Percentiles rank a stretch among this genome's conserved stretches.
These are phyloP conservation scores for Drosophila dives DNA, from an alignment of 2,888 invertebrate genomes.

Conservation along the genomic window DNA sequence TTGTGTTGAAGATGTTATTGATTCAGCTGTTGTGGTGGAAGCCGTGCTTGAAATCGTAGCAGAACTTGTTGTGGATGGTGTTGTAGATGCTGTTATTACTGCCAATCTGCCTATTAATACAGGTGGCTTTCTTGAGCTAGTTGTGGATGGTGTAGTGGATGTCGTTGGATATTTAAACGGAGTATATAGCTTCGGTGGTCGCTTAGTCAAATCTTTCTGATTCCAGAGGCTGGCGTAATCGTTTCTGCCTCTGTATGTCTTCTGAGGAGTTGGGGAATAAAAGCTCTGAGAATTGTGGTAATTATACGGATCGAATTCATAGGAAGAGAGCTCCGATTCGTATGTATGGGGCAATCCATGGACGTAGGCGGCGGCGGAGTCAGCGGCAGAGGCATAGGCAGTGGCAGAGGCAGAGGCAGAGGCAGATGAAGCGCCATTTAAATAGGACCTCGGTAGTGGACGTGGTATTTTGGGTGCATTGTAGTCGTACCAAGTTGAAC, in stretches of 20 bases:
- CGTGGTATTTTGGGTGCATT: constrained; percentile 14
- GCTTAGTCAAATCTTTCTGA: constrained; percentile 6
- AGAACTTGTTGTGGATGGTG: neutral
- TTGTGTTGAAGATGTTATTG: neutral
- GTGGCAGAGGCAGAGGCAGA: neutral
- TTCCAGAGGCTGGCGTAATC: constrained; percentile 5
- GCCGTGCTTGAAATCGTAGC: neutral
- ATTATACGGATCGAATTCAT: constrained; percentile 1
- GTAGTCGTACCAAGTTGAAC: constrained; percentile 23
- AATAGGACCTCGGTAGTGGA: neutral
- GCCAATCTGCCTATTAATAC: neutral
- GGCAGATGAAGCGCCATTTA: neutral
- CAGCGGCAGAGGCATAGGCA: neutral
- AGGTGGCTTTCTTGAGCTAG: neutral
- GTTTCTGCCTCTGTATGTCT: neutral
- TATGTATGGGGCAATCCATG: neutral
- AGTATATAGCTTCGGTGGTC: neutral
- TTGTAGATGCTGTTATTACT: neutral
- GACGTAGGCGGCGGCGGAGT: neutral
- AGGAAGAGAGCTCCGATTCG: neutral
- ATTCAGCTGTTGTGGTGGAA: neutral
- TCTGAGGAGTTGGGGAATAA: constrained; percentile 5
- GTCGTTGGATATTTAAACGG: neutral
- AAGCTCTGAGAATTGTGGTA: neutral
- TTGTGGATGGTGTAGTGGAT: neutral